Base-by-base conservation (phyloP, 2,888 invertebrate genomes). In the Gibbula magus region DNA sequence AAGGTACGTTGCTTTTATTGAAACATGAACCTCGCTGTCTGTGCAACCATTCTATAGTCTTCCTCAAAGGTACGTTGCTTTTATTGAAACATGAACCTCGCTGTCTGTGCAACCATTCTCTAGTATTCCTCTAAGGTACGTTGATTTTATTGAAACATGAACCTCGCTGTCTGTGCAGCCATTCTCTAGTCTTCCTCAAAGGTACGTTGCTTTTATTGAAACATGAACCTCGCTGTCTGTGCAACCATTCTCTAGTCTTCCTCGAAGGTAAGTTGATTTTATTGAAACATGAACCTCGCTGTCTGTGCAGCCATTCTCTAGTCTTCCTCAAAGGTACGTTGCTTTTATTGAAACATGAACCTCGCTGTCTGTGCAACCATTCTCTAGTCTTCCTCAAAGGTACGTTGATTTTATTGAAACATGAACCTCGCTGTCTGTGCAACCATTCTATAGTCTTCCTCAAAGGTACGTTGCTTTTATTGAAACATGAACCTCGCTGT, bases 11-110 rank as follows among this genome's bases (percentile, higher is more conserved):
- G n/a, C n/a, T n/a, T n/a, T n/a, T n/a, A n/a, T n/a, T n/a, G n/a
- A n/a, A n/a, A n/a, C n/a, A n/a, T n/a, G 99, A 0, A 98, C 99
- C 0, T 98, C 98, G 0, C 94, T 99, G 81, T 96, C 96, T 87
- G 99, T 99, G 0, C 97, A 98, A 88, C 99, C 99, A 0, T 99
- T 99, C 93, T 98, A 98, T 0, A 96, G 97, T 0, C 94, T 99
- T 5, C 94, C 84, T 2, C 78, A 75, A 90, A 95, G 95, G 96
- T 96, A n/a, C n/a, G n/a, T n/a, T n/a, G n/a, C n/a, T n/a, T n/a
- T n/a, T n/a, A n/a, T n/a, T n/a, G n/a, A n/a, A n/a, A n/a, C n/a
- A n/a, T n/a, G 99, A 0, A 98, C 99, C 0, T 98, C 98, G 0
- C 94, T 99, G 81, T 96, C 96, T 87, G 99, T 99, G 0, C 97